A percentile compares a stretch with the other conserved stretches of the same genome.
Conservation (phyloP, 2,113 vertebrate genomes). For the Myotis davidii region DNA sequence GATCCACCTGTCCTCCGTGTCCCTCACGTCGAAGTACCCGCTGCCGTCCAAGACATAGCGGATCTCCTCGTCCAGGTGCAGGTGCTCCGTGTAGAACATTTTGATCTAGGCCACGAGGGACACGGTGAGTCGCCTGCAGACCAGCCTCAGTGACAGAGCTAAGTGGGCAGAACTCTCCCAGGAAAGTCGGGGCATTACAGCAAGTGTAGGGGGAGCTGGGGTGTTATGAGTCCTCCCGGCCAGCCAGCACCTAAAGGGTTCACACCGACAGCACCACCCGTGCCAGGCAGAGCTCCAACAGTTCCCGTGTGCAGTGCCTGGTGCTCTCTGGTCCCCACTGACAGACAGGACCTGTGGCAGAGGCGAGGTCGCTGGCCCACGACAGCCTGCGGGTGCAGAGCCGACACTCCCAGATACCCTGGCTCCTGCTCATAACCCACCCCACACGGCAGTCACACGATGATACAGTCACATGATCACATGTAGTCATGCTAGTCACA, state of each 20-base stretch:
- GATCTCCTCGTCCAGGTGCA: constrained; percentile 96
- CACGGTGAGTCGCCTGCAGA: neutral
- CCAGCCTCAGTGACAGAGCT: neutral
- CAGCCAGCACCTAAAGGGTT: rapidly evolving
- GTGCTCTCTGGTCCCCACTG: neutral
- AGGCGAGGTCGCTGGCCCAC: too few relatives aligned
- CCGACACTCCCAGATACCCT: rapidly evolving
- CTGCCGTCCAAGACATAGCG: constrained; percentile 95
- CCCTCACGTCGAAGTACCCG: constrained; percentile 95
- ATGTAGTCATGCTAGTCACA: too few relatives aligned
- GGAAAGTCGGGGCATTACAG: rapidly evolving
- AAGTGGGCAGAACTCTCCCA: neutral
- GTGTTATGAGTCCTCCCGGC: neutral
- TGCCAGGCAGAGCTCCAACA: neutral
- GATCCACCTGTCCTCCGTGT: constrained; percentile 93
- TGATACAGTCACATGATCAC: neutral
- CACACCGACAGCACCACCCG: neutral
- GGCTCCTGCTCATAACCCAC: neutral
- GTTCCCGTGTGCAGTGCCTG: rapidly evolving
- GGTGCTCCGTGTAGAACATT: constrained; percentile 94
- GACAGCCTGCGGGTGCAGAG: neutral
- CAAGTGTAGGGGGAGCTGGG: too few relatives aligned
- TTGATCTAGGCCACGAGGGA: constrained; percentile 86
- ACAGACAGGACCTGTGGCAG: neutral
- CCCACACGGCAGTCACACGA: neutral